phyloP scores from a whole-genome alignment of 1,140 invertebrate species.

The Xylocopa sonorina region DNA sequence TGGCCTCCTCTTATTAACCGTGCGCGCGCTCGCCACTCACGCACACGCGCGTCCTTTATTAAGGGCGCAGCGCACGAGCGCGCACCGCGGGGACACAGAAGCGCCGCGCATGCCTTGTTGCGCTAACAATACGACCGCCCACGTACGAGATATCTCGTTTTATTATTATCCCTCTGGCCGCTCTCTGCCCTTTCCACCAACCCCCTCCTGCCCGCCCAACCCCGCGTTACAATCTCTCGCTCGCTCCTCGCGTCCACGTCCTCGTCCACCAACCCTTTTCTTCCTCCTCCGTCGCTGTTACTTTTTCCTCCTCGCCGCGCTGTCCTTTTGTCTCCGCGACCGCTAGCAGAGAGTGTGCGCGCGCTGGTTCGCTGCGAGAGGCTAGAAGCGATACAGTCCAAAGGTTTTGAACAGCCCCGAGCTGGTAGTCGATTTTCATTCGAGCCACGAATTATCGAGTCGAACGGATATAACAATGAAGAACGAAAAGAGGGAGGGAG shows the following conservation, averaged over 20 bases:
- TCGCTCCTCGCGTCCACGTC: neutral
- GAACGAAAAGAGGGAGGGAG: neutral
- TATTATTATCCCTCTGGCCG: slow-evolving; percentile 71
- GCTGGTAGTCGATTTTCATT: too few relatives aligned
- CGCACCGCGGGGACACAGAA: slow-evolving; percentile 72
- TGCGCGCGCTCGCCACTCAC: slow-evolving; percentile 48
- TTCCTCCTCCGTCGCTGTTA: slow-evolving; percentile 27
- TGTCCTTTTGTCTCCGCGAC: slow-evolving; percentile 43
- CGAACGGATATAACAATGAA: neutral
- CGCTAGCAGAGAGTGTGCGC: too few relatives aligned
- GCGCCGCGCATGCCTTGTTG: slow-evolving; percentile 77
- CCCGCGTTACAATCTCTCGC: neutral
- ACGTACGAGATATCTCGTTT: slow-evolving; percentile 77
- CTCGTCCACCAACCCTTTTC: slow-evolving; percentile 25
- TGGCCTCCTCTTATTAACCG: slow-evolving; percentile 67
- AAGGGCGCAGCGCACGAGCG: slow-evolving; percentile 68
- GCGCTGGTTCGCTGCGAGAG: too few relatives aligned
- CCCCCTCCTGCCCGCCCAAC: slow-evolving; percentile 14
- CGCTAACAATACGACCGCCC: slow-evolving; percentile 78
- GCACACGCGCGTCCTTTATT: slow-evolving; percentile 66
- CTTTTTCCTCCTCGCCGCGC: slow-evolving; percentile 30
- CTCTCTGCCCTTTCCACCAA: slow-evolving; percentile 50
- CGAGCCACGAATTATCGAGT: too few relatives aligned
- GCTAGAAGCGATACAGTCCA: too few relatives aligned
- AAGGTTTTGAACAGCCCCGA: too few relatives aligned